Base-by-base conservation (phyloP, 1,140 invertebrate genomes). In the Hycleus phaleratus region DNA sequence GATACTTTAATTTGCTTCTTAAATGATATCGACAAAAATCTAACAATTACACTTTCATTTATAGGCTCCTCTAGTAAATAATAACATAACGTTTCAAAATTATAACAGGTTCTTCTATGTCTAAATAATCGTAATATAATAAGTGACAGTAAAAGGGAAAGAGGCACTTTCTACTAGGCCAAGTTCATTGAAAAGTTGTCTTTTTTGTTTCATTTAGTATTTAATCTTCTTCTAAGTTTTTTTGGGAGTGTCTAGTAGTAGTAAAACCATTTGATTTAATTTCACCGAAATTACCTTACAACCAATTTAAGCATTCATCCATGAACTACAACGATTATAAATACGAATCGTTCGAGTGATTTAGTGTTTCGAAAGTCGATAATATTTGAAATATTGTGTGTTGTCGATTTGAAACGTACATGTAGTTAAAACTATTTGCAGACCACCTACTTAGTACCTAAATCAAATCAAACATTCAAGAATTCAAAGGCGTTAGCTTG, bases 161-260 rank as follows among this genome's bases (percentile, higher is more conserved):
- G 51, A 46, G 50, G 45, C 43, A 53, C 51, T 53, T 53, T 53
- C 51, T 53, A 53, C 38, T 53, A 46, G 51, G 51, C 51, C 51
- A 53, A 53, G 51, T 53, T 53, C 51, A 53, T 18, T 43, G 44
- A 46, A 2, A 32, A 32, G 32, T 3, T 32, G 32, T 32, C 7
- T 32, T 32, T 32, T 4, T 32, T 32, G 4, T 32, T 32, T 7
- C 32, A 7, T 32, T 32, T 32, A 0, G 32, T 32, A 52, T 52
- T 52, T 52, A 44, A 52, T 53, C 51, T 45, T 32, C 44, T 45
- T 26, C 39, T 43, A 43, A 26, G 43, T 52, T 52, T 44, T 52
- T 52, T 53, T 44, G 51, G 51, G 51, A 46, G 51, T 53, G 51
- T 53, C 51, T 42, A 26, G 42, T 53, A 44, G 11, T 53, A 32